A percentile compares a stretch with the other conserved stretches of the same genome.
Conservation (phyloP, 2,888 invertebrate species). For the Polyommatus icarus region DNA sequence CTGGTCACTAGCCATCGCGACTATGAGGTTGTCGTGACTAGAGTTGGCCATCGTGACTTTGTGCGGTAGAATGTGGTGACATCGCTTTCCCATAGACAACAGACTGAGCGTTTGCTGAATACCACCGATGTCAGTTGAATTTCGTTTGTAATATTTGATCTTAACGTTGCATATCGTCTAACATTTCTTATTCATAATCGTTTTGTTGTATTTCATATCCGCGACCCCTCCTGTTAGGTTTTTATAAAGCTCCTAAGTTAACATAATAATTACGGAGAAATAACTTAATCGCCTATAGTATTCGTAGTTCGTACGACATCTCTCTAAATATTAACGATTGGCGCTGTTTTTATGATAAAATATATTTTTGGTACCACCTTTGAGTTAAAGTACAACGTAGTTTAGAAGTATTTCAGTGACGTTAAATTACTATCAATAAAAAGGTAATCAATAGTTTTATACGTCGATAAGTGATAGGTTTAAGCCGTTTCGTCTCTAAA, state of each 20-base stretch:
- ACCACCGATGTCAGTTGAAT: constrained; percentile 77
- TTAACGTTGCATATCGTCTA: constrained; percentile 78
- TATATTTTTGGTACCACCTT: constrained; percentile 79
- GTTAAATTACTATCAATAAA: constrained; percentile 71
- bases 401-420: constrained; percentile 71
- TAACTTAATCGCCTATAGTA: constrained; percentile 66
- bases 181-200: constrained; percentile 77
- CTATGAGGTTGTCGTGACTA: not conserved
- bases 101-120: constrained; percentile 66
- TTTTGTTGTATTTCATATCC: constrained; percentile 72
- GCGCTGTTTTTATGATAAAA: constrained; percentile 67
- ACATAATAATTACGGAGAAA: constrained; percentile 64
- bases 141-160: constrained; percentile 65
- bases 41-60: not conserved
- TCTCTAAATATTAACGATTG: constrained; percentile 69
- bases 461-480: constrained; percentile 48
- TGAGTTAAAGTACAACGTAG: constrained; percentile 79
- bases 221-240: constrained; percentile 70
- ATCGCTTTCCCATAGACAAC: constrained; percentile 55
- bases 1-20: not conserved
- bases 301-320: constrained; percentile 64
- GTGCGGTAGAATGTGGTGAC: constrained; percentile 39
- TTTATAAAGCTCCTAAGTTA: constrained; percentile 60
- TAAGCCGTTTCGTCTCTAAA: constrained; percentile 75
- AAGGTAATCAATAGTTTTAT: constrained; percentile 66